A percentile compares a stretch with the other conserved stretches of the same genome.
phyloP scores from a whole-genome alignment of 2,113 vertebrate genomes.

The Elephas maximus region DNA sequence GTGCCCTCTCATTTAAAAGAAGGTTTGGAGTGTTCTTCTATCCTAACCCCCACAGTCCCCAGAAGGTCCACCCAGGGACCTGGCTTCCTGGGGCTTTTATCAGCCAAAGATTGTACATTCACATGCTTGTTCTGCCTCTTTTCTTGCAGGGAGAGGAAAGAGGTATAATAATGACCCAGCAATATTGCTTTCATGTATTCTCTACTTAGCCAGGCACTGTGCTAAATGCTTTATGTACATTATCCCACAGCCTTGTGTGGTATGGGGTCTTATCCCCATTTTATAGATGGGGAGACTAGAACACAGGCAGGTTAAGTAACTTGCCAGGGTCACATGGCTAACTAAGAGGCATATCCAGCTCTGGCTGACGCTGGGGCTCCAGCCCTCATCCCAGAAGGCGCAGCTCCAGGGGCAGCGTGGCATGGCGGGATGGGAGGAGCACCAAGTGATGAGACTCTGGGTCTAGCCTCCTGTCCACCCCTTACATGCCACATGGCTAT shows the following conservation, averaged over 20 bases:
- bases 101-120: neutral
- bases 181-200: neutral
- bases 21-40: neutral
- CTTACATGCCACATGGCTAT: neutral
- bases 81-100: neutral
- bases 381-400: neutral
- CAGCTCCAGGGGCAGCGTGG: neutral
- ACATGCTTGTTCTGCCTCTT: neutral
- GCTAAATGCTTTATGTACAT: neutral
- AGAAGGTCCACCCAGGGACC: neutral
- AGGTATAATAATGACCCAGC: neutral
- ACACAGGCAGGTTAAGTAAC: neutral
- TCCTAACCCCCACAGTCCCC: neutral
- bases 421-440: neutral
- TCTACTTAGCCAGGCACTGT: neutral
- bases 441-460: neutral
- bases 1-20: slow-evolving; percentile 37
- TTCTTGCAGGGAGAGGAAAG: neutral
- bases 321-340: neutral
- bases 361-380: neutral
- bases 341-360: neutral
- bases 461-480: neutral
- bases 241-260: neutral
- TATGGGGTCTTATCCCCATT: neutral
- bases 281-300: neutral